Evolutionary conservation across 2,888 invertebrate species (phyloP).

Genomic region (Agrotis puta): DNA sequence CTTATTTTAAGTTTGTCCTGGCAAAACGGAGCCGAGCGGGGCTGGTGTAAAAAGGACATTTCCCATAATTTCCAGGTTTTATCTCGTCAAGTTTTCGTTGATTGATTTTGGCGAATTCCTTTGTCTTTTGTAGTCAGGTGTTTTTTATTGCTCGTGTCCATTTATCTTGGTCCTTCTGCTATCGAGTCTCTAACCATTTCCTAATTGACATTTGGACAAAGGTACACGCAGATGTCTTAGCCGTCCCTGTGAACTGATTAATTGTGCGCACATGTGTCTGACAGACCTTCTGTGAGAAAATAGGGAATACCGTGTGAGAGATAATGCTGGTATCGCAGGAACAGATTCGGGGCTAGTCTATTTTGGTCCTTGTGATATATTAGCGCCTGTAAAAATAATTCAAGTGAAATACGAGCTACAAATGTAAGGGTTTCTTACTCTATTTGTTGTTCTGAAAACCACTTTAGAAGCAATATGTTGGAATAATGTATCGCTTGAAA

Average conservation of each 20-base stretch:
- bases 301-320: constrained; percentile 73
- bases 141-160: constrained; percentile 34
- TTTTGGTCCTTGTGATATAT: constrained; percentile 66
- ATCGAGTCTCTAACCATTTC: constrained; percentile 44
- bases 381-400: constrained; percentile 63
- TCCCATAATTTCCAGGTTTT: constrained; percentile 29
- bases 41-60: constrained; percentile 22
- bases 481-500: constrained; percentile 51
- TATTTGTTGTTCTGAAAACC: constrained; percentile 62
- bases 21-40: constrained; percentile 4
- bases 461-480: constrained; percentile 61
- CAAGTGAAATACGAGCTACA: constrained; percentile 63
- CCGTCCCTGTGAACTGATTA: constrained; percentile 72
- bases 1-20: constrained; percentile 37
- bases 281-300: constrained; percentile 82
- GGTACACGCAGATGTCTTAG: constrained; percentile 68
- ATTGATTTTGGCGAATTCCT: constrained; percentile 34
- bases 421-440: constrained; percentile 52
- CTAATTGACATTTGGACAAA: constrained; percentile 72
- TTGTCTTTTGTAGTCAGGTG: constrained; percentile 26
- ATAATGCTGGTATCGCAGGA: constrained; percentile 67
- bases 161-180: constrained; percentile 50
- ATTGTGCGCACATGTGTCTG: constrained; percentile 83
- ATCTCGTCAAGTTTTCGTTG: constrained; percentile 26
- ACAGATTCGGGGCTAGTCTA: constrained; percentile 66